Percentiles rank a stretch among this genome's conserved stretches.
Evolutionary conservation across 2,113 vertebrate species (phyloP).

Genomic region (Dermatemys mawii): DNA sequence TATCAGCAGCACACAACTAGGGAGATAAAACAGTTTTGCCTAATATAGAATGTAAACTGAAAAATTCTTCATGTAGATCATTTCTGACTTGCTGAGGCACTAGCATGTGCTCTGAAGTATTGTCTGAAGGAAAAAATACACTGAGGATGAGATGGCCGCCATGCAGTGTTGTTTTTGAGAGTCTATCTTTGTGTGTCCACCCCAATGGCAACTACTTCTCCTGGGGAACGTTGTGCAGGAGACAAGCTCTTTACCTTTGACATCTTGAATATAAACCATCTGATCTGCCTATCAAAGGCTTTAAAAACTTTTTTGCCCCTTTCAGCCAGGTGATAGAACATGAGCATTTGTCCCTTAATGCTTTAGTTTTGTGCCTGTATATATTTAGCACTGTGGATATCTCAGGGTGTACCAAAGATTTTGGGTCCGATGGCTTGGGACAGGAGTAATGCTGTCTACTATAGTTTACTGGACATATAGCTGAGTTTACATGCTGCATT

Average conservation of each 20-base stretch:
- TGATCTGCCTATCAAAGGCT: background rate
- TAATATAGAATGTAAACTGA: background rate
- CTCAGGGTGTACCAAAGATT: background rate
- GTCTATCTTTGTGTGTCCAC: background rate
- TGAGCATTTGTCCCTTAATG: background rate
- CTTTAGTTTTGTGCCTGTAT: fast-evolving
- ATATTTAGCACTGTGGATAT: background rate
- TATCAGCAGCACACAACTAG: background rate
- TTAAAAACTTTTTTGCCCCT: background rate
- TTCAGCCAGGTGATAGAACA: background rate
- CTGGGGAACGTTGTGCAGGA: background rate
- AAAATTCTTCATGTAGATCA: background rate
- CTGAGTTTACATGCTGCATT: background rate
- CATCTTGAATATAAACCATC: background rate
- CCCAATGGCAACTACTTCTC: background rate
- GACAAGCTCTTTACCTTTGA: background rate
- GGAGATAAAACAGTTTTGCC: background rate
- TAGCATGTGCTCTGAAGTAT: background rate
- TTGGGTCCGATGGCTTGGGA: fast-evolving
- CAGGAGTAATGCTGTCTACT: background rate
- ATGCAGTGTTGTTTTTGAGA: background rate
- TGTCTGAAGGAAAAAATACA: background rate
- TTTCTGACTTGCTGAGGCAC: background rate
- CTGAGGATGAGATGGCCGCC: background rate
- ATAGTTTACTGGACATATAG: background rate